phyloP scores from a whole-genome alignment of 2,888 invertebrate species.

The Coleophora deauratella region DNA sequence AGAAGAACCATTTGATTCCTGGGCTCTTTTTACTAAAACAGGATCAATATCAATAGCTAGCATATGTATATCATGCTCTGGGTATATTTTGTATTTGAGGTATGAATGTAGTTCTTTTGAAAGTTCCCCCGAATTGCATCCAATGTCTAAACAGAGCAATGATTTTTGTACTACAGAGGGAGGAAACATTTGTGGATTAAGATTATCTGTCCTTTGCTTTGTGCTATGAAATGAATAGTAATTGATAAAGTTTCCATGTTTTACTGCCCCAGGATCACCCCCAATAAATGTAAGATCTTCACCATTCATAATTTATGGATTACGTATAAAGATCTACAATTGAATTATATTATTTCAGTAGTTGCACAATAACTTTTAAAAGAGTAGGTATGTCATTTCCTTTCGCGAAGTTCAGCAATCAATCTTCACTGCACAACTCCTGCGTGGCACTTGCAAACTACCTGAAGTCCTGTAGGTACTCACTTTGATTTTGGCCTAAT shows the following conservation, averaged over 20 bases:
- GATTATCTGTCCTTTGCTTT: conserved; percentile 76
- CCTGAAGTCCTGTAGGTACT: no score
- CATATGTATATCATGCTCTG: conserved; percentile 47
- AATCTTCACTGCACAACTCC: not conserved
- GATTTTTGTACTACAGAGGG: conserved; percentile 18
- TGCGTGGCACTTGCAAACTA: no score
- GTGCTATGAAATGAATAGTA: conserved; percentile 88
- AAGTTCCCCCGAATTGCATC: conserved; percentile 88
- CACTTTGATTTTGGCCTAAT: no score
- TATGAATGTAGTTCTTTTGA: conserved; percentile 74
- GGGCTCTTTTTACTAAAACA: conserved; percentile 78
- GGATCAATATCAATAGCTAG: conserved; percentile 86
- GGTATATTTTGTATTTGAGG: conserved; percentile 48
- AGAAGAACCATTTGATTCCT: conserved; percentile 54
- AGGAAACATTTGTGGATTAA: conserved; percentile 59
- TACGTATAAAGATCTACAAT: no score
- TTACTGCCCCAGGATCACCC: conserved; percentile 83
- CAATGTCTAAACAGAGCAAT: conserved; percentile 78
- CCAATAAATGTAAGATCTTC: conserved; percentile 57
- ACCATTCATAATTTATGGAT: conserved; percentile 12
- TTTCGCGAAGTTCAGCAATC: not conserved
- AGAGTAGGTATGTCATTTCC: conserved; percentile 3
- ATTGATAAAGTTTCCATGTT: conserved; percentile 89
- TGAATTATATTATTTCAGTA: no score
- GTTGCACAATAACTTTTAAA: conserved; percentile 20